Base-by-base conservation (phyloP, 2,888 invertebrate genomes). In the Lottia scabra region DNA sequence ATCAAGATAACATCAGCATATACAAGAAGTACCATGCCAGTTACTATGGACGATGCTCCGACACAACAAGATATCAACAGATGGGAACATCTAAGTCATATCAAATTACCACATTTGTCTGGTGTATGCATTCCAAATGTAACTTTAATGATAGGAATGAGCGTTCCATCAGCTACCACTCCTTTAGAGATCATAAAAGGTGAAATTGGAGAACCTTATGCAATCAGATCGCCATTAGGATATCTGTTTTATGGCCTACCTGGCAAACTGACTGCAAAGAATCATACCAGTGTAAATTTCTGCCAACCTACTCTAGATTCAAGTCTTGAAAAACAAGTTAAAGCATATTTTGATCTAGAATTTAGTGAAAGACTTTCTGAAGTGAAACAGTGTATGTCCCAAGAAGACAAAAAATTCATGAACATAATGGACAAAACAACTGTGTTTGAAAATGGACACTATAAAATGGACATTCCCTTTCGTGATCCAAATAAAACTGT, bases 401-500 rank as follows among this genome's bases (percentile, higher is more conserved):
- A n/a, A n/a, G n/a, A n/a, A n/a, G n/a, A n/a, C n/a, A n/a, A n/a
- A n/a, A n/a, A n/a, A n/a, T n/a, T n/a, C n/a, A n/a, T n/a, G n/a
- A n/a, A n/a, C n/a, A n/a, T n/a, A n/a, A n/a, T n/a, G n/a, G n/a
- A n/a, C n/a, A n/a, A 64, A 19, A 44, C 70, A 38, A 64, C 45
- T 23, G 26, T n/a, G 4, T 6, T 73, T n/a, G 19, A 38, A n/a
- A 46, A 73, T 43, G 73, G 73, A n/a, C 69, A 73, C 48, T 69
- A 69, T 38, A 30, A 69, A 38, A 69, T 73, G n/a, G 63, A 30
- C 26, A 48, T 73, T 8, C 73, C 69, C n/a, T 66, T 69, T 30
- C 56, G 68, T 62, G 62, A 69, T 23, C 26, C 65, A 23, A 62
- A 65, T n/a, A 46, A 46, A 15, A 19, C 19, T 26, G 44, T 69